Evolutionary conservation across 2,888 invertebrate genomes (phyloP).

Genomic region (Sphaeridia pumilis): DNA sequence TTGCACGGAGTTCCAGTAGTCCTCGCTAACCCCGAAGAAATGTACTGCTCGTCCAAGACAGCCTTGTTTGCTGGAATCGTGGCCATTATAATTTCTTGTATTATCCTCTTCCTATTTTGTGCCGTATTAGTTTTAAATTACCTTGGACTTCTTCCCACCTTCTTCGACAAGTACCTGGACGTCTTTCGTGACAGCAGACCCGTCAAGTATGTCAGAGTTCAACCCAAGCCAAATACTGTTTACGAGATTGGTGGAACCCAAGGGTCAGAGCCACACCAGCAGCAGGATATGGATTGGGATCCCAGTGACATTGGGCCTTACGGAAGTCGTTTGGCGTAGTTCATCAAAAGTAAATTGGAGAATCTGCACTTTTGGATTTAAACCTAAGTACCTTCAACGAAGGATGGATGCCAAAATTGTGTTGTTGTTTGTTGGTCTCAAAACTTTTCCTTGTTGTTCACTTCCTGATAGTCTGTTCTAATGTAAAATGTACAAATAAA

Average conservation of each 20-base stretch:
- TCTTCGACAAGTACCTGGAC: conserved; percentile 19
- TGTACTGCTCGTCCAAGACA: conserved; percentile 28
- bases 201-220: conserved; percentile 27
- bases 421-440: no score
- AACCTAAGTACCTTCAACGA: no score
- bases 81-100: conserved; percentile 24
- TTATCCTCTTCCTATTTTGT: conserved; percentile 24
- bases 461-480: no score
- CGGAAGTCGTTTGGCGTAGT: not conserved
- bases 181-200: conserved; percentile 22
- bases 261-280: conserved; percentile 17
- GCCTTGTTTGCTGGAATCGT: conserved; percentile 26
- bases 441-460: no score
- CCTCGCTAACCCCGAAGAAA: conserved; percentile 23
- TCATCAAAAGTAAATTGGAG: no score
- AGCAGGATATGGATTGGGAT: conserved; percentile 14
- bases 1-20: conserved; percentile 25
- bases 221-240: conserved; percentile 22
- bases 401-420: no score
- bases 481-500: no score
- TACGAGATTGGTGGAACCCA: conserved; percentile 24
- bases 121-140: conserved; percentile 24
- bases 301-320: conserved; percentile 7
- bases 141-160: conserved; percentile 26
- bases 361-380: no score